A percentile compares a stretch with the other conserved stretches of the same genome.
These are phyloP conservation scores for Anguilla rostrata DNA, from an alignment of 2,113 vertebrate genomes.

Conservation along the genomic window DNA sequence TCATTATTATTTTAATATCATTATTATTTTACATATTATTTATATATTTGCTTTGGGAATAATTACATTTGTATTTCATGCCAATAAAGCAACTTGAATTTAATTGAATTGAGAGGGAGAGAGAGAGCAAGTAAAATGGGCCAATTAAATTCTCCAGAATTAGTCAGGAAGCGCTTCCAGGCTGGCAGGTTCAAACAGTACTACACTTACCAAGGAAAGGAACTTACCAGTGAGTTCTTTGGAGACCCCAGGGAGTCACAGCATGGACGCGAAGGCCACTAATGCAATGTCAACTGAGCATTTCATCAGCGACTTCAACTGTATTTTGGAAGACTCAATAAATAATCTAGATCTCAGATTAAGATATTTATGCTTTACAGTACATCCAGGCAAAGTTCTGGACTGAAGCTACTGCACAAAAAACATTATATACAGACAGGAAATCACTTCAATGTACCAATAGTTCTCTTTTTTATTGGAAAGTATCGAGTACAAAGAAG, in stretches of 20 bases:
- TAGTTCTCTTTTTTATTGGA: not conserved
- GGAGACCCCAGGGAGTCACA: not conserved
- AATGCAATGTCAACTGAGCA: not conserved
- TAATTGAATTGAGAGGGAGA: no score
- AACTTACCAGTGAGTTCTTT: not conserved
- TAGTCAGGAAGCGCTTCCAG: not conserved
- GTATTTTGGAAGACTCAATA: not conserved
- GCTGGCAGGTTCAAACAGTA: not conserved
- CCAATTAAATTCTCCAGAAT: not conserved
- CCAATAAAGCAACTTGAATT: no score
- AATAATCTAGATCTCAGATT: not conserved
- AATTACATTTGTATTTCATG: no score
- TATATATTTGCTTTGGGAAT: no score
- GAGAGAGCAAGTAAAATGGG: not conserved
- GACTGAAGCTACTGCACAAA: not conserved
- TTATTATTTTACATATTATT: no score
- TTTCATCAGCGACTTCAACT: not conserved
- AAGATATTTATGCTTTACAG: not conserved
- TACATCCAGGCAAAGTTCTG: not conserved
- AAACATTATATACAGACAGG: not conserved
- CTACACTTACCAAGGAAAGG: not conserved
- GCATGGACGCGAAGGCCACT: not conserved
- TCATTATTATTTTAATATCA: no score
- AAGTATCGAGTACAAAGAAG: not conserved
- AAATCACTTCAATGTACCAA: not conserved